Percentiles rank a stretch among this genome's conserved stretches.
Conservation (phyloP, 2,888 invertebrate species). For the Copidosoma aretas region DNA sequence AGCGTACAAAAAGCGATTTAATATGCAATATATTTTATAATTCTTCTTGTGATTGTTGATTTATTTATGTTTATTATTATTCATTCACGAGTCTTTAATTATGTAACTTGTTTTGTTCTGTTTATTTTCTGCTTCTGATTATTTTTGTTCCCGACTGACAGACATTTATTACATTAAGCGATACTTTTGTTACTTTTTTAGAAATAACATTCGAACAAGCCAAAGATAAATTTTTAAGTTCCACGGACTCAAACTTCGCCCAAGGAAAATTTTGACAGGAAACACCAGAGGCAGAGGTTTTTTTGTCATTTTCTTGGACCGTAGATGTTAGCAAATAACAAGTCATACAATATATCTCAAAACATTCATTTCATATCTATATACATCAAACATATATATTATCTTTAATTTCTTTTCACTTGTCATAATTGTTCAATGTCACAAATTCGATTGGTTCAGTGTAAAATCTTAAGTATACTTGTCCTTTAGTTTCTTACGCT, state of each 20-base stretch:
- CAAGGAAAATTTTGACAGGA: constrained; percentile 28
- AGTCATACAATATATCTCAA: constrained; percentile 15
- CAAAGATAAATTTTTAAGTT: constrained; percentile 36
- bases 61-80: too few relatives aligned
- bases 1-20: too few relatives aligned
- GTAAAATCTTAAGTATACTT: constrained; percentile 20
- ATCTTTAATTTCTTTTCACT: constrained; percentile 20
- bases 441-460: background rate
- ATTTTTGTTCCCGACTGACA: too few relatives aligned
- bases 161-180: constrained; percentile 11
- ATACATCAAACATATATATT: too few relatives aligned
- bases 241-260: constrained; percentile 34
- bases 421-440: constrained; percentile 3
- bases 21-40: too few relatives aligned
- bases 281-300: constrained; percentile 27
- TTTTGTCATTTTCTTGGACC: constrained; percentile 31
- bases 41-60: too few relatives aligned
- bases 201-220: constrained; percentile 34
- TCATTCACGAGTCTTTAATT: too few relatives aligned
- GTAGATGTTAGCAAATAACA: constrained; percentile 32
- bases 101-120: too few relatives aligned
- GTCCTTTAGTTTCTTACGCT: constrained; percentile 24
- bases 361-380: constrained; percentile 16
- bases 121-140: background rate
- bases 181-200: constrained; percentile 35